Base-by-base conservation (phyloP, 2,888 invertebrate species). In the Drosophila atripex region DNA sequence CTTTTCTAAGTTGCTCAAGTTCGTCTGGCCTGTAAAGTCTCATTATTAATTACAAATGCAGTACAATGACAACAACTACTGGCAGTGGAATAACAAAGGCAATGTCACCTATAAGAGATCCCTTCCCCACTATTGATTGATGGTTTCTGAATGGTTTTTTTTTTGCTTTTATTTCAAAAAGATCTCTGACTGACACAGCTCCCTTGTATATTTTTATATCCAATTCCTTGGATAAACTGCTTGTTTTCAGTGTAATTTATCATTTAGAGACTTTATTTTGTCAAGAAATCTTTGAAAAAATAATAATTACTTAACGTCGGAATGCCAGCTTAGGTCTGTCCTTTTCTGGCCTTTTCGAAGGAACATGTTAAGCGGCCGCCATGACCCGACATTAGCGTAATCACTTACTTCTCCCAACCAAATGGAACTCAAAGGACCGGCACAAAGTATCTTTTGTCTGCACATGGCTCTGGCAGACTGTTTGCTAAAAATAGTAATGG, bases 1-100 rank as follows among this genome's bases (percentile, higher is more conserved):
- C 46, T 32, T 38, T 69, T 57, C 57, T 30, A 63, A 66, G 47
- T 69, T 78, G 39, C 53, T 69, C 66, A 74, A 77, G 61, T 73
- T 76, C 45, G 76, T 60, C 51, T 68, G 9, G 64, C 46, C 35
- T 57, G 60, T 61, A 46, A 66, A 51, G 63, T 60, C 51, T 25
- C 54, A 61, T 51, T 77, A 73, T 80, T 73, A 76, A 78, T 80
- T 71, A 68, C 80, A 76, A 51, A 49, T 71, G 63, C 71, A 76
- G 54, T 64, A 70, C 66, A 71, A 61, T 45, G 70, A 60, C 52
- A 51, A 50, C 54, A 74, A 45, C 38, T 6, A 59, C 60, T 47
- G 52, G 39, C 6, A 28, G 32, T n/a, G 52, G 28, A 63, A 60
- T 51, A 51, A 55, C 25, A 66, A 45, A 45, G 63, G 63, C 68